Evolutionary conservation across 2,113 vertebrate species (phyloP), one percentile per base, ranked within the genome.

Genomic region (Sceloporus tristichus): DNA sequence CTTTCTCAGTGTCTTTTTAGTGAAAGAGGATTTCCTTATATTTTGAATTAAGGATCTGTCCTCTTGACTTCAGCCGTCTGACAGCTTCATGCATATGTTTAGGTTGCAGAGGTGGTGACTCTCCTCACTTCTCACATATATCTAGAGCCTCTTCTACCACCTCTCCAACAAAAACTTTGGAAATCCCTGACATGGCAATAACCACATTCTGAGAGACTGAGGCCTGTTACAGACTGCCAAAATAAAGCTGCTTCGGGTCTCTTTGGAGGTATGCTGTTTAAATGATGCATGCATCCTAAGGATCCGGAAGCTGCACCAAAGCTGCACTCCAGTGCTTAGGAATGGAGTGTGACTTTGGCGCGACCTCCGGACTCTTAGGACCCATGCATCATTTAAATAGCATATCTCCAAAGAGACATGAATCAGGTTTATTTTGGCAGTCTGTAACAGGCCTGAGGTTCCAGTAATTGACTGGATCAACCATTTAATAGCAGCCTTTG

Each of bases 381-480:
- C n/a, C n/a, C n/a, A n/a, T n/a, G n/a, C n/a, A n/a, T n/a, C n/a
- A n/a, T n/a, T n/a, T n/a, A n/a, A n/a, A n/a, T n/a, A n/a, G n/a
- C n/a, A n/a, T n/a, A n/a, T n/a, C n/a, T n/a, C n/a, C n/a, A n/a
- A n/a, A n/a, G n/a, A n/a, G n/a, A n/a, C n/a, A n/a, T n/a, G n/a
- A n/a, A n/a, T n/a, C n/a, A n/a, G n/a, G n/a, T n/a, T n/a, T n/a
- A n/a, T n/a, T n/a, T n/a, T n/a, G n/a, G n/a, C n/a, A n/a, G n/a
- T n/a, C n/a, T n/a, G n/a, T n/a, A n/a, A n/a, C n/a, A n/a, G n/a
- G n/a, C n/a, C 98, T 0, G 99, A 99, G 56, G 98, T 99, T 86
- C 99, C 99, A 0, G 99, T 99, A 94, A 99, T 99, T 90, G 99
- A 99, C 95, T 99, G 99, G 95, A 99, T 99, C 70, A 99, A 96